Evolutionary conservation across 2,113 vertebrate species (phyloP), one percentile per base, ranked within the genome.

Genomic region (Chitala chitala): DNA sequence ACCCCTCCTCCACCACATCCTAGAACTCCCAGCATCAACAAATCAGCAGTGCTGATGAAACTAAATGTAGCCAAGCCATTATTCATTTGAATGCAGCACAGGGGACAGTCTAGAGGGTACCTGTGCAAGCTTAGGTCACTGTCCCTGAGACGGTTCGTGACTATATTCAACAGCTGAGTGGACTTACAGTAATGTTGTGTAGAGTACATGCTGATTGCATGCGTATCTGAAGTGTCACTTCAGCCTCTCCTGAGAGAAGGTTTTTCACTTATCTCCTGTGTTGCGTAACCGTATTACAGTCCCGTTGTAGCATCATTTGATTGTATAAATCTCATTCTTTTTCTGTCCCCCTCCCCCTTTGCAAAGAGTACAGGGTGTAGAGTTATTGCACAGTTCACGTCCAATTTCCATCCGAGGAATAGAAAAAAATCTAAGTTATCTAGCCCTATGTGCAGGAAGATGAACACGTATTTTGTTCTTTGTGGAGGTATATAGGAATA

Each of bases 51-150:
- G 33, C 48, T 22, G 26, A 38, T 53, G 50, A 40, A 33, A 40
- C 51, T n/a, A 22, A 71, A 42, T 13, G 1, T 33, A 38, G 53
- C 31, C 13, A 31, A 1, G 24, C 10, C 51, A 3, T 38, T 54
- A 42, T 55, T 71, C 51, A 71, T 71, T 55, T 71, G 26, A 71
- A 17, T 71, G 69, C n/a, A 12, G 69, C 5, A 20, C 20, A 10
- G 68, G 40, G 64, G 66, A n/a, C n/a, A n/a, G n/a, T n/a, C n/a
- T n/a, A n/a, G 12, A 13, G 24, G 22, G 24, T 46, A 12, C 20
- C 8, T 51, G 12, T 51, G 29, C 51, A 24, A 17, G 44, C 65
- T 29, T 13, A 17, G 46, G 46, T 69, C 68, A 70, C 3, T 6
- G 5, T n/a, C 58, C 29, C 58, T 63, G 29, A 38, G n/a, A 36